Conservation (phyloP, 1,140 invertebrate species). For the Zaprionus ornatus region DNA sequence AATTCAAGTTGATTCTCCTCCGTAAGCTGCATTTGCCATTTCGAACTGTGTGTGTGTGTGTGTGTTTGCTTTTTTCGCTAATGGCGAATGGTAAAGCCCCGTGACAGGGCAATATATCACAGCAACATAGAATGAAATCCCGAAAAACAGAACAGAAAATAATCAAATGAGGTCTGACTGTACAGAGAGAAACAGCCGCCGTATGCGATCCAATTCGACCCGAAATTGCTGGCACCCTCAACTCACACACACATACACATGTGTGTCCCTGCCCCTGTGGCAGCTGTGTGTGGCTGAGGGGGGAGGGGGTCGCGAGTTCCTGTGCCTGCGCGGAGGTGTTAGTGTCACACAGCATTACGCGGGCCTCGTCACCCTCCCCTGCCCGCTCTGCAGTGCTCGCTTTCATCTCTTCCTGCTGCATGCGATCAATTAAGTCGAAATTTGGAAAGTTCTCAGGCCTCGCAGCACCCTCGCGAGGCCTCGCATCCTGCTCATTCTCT, state of each 20-base stretch:
- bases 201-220: conserved; percentile 36
- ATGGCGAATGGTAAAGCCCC: conserved; percentile 20
- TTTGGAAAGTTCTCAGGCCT: conserved; percentile 38
- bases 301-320: conserved; percentile 14
- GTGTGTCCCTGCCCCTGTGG: neutral
- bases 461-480: conserved; percentile 24
- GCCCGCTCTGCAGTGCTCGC: conserved; percentile 23
- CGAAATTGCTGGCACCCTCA: conserved; percentile 54
- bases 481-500: conserved; percentile 36
- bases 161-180: conserved; percentile 59
- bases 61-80: conserved; percentile 25
- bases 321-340: conserved; percentile 41
- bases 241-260: conserved; percentile 9
- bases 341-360: neutral
- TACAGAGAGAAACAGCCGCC: conserved; percentile 37
- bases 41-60: conserved; percentile 14
- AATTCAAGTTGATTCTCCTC: neutral
- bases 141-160: conserved; percentile 20
- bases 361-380: conserved; percentile 25
- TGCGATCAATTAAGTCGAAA: conserved; percentile 70
- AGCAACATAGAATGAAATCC: conserved; percentile 16
- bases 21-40: conserved; percentile 24
- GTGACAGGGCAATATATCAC: conserved; percentile 44
- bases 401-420: conserved; percentile 16
- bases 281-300: conserved; percentile 14